phyloP scores from a whole-genome alignment of 2,113 vertebrate genomes.

The Carettochelys insculpta region DNA sequence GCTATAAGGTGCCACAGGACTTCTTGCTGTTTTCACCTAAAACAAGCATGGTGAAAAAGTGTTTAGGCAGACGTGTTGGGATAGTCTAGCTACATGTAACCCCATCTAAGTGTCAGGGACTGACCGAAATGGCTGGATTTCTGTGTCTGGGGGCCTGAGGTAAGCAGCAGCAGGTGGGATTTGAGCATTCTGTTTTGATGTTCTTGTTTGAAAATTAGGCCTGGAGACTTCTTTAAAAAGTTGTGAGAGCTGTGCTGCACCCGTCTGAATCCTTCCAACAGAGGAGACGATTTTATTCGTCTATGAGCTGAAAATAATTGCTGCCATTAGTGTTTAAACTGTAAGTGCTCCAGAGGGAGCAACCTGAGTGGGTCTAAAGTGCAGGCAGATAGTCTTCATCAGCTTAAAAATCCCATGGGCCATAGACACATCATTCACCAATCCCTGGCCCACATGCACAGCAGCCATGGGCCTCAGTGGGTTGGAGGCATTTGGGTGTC shows the following conservation, averaged over 20 bases:
- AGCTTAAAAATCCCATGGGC: constrained; percentile 5
- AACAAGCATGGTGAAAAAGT: background rate
- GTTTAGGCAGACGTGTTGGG: background rate
- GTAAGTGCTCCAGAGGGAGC: constrained; percentile 24
- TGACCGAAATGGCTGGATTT: background rate
- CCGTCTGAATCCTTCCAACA: constrained; percentile 36
- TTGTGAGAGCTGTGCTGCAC: constrained; percentile 25
- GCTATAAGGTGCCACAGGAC: too few relatives aligned
- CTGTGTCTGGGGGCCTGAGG: constrained; percentile 6
- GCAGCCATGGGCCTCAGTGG: background rate
- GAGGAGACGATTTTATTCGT: constrained; percentile 66
- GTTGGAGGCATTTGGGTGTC: background rate
- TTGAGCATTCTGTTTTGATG: constrained; percentile 53
- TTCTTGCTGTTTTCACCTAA: constrained; percentile 61
- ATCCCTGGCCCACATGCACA: background rate
- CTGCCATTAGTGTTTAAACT: constrained; percentile 31
- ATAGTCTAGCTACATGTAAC: background rate
- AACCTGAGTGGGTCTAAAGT: constrained; percentile 35
- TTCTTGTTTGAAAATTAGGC: constrained; percentile 36
- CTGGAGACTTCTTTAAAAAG: constrained; percentile 44
- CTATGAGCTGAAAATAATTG: constrained; percentile 64
- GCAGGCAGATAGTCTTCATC: constrained; percentile 16
- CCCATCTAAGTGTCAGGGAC: background rate
- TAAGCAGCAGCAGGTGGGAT: background rate
- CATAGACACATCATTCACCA: background rate